Evolutionary conservation across 2,113 vertebrate species (phyloP), one percentile per base, ranked within the genome.

Genomic region (Notarius lentiginosus): DNA sequence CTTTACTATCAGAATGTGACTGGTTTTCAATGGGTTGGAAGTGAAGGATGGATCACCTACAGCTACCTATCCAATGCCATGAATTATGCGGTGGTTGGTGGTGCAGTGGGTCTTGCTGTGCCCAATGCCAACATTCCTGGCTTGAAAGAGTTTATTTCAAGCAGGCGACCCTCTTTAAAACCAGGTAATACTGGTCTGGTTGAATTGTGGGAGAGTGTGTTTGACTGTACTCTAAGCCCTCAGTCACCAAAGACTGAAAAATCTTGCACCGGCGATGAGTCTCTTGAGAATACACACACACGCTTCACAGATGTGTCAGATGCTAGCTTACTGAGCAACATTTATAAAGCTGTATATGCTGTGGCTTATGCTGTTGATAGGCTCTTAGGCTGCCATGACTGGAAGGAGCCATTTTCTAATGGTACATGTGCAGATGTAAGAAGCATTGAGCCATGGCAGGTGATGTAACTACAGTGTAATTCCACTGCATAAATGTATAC

Each of bases 21-120:
- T 20, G 94, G 93, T 18, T 90, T 94, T 41, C 95, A 96, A 87
- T 96, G 95, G 95, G 94, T 96, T 55, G 95, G 95, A 90, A 95
- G 94, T 65, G 95, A 96, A 85, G 94, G 94, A 20, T 96, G 95
- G 95, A 94, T 96, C 85, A 95, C 95, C 9, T 95, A 95, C 84
- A 93, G 93, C 30, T 93, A 94, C 22, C 91, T 96, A 14, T 92
- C 95, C 66, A 93, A 93, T 51, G 55, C 86, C 2, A 79, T 88
- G 2, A 94, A 93, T 87, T 95, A 94, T 2, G 94, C 92, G 12
- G 95, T 95, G 65, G 92, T 96, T 5, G 91, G 94, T 68, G 95
- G 95, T 27, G 94, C 95, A 5, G 91, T 96, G 15, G 94, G 94
- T 20, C 95, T 95, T 83, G 93, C 94, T 70, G 92, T 95, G 18